These are phyloP conservation scores for Xestia rhomboidea DNA, from an alignment of 2,888 invertebrate genomes.

Conservation along the genomic window DNA sequence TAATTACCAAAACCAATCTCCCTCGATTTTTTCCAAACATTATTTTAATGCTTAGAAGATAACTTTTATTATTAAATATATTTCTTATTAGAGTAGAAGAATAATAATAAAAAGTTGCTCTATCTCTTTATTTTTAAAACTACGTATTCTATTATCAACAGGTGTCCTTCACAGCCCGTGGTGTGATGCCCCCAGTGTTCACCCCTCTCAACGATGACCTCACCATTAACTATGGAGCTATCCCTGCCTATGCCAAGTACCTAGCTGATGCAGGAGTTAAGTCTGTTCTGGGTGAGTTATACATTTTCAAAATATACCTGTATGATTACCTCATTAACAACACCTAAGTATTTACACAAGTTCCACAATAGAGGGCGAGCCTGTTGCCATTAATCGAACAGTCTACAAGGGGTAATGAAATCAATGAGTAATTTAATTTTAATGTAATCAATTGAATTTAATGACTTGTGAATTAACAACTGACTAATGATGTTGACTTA, in stretches of 20 bases:
- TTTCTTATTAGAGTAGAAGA: not conserved
- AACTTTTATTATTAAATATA: not conserved
- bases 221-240: slow-evolving; percentile 87
- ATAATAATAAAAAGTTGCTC: not conserved
- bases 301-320: not conserved
- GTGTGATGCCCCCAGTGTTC: slow-evolving; percentile 93
- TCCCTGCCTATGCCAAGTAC: slow-evolving; percentile 92
- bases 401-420: not conserved
- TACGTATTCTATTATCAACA: not conserved
- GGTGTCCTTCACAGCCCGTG: slow-evolving; percentile 89
- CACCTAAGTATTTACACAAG: not conserved
- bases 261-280: slow-evolving; percentile 91
- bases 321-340: not conserved
- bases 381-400: not conserved
- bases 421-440: no score
- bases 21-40: not conserved
- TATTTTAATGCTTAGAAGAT: not conserved
- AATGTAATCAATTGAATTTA: no score
- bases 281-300: slow-evolving; percentile 92
- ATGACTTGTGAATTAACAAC: no score
- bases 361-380: not conserved
- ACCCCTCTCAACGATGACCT: slow-evolving; percentile 92
- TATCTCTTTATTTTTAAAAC: not conserved
- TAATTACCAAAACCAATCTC: not conserved
- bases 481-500: no score